Evolutionary conservation across 2,797 vertebrate genomes (phyloP).

Genomic region (Pangasius sanitwongsei): DNA sequence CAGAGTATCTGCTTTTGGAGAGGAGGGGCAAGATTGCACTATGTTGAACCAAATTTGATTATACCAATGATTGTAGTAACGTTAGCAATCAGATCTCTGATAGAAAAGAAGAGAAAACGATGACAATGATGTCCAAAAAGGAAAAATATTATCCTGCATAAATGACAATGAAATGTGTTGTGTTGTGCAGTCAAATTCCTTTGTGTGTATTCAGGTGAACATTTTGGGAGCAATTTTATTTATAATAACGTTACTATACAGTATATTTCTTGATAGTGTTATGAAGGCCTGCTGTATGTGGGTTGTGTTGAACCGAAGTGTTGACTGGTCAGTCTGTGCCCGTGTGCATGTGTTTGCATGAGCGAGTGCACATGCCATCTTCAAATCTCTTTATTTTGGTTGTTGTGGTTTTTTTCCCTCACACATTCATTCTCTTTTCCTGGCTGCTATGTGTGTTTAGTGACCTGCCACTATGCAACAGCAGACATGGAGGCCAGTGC

Average conservation of each 20-base stretch:
- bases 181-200: constrained; percentile 68
- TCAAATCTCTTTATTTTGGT: constrained; percentile 57
- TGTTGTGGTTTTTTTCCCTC: constrained; percentile 61
- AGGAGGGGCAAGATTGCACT: constrained; percentile 48
- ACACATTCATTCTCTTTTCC: constrained; percentile 43
- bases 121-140: constrained; percentile 29
- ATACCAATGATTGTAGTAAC: constrained; percentile 61
- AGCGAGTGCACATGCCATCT: constrained; percentile 42
- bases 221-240: constrained; percentile 74
- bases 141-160: constrained; percentile 56
- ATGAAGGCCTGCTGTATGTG: constrained; percentile 58
- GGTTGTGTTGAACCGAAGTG: constrained; percentile 50
- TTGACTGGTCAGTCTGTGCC: constrained; percentile 61
- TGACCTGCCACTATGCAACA: constrained; percentile 72
- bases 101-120: constrained; percentile 53
- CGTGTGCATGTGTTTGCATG: constrained; percentile 74
- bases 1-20: constrained; percentile 16
- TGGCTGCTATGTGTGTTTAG: constrained; percentile 58
- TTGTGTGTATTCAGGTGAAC: constrained; percentile 70
- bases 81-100: constrained; percentile 34
- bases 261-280: constrained; percentile 78
- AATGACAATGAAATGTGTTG: constrained; percentile 68
- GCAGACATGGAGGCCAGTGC: constrained; percentile 77
- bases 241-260: constrained; percentile 63
- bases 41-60: constrained; percentile 61